Percentiles rank a stretch among this genome's conserved stretches.
phyloP scores from a whole-genome alignment of 2,888 invertebrate species.

The Phortica okadai region DNA sequence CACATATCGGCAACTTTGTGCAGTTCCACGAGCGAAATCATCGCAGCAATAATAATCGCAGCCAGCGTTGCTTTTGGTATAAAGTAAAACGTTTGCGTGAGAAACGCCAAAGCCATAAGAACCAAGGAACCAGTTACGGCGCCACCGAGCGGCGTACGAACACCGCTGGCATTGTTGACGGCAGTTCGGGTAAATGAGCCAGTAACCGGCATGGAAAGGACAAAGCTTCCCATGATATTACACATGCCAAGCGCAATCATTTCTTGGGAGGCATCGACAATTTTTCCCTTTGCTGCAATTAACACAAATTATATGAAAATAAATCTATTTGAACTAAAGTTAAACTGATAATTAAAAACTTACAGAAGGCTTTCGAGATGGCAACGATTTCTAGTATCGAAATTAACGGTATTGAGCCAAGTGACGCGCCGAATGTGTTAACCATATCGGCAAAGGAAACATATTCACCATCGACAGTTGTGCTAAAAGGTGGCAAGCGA shows the following conservation, averaged over 20 bases:
- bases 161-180: slow-evolving; percentile 94
- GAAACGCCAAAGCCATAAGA: slow-evolving; percentile 85
- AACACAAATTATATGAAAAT: slow-evolving; percentile 30
- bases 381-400: slow-evolving; percentile 86
- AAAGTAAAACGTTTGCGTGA: slow-evolving; percentile 90
- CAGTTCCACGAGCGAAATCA: slow-evolving; percentile 88
- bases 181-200: slow-evolving; percentile 93
- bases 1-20: slow-evolving; percentile 83
- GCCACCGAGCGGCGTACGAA: slow-evolving; percentile 89
- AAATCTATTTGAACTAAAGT: background rate
- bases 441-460: slow-evolving; percentile 81
- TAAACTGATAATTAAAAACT: slow-evolving; percentile 58
- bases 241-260: slow-evolving; percentile 90
- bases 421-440: slow-evolving; percentile 80
- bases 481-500: slow-evolving; percentile 83
- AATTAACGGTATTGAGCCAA: slow-evolving; percentile 84
- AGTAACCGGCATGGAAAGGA: slow-evolving; percentile 90
- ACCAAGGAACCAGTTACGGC: slow-evolving; percentile 86
- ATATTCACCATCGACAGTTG: slow-evolving; percentile 79
- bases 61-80: slow-evolving; percentile 92
- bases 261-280: slow-evolving; percentile 92
- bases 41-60: slow-evolving; percentile 92
- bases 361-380: slow-evolving; percentile 87
- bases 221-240: slow-evolving; percentile 89
- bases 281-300: slow-evolving; percentile 82